Evolutionary conservation across 2,888 invertebrate species (phyloP).

Genomic region (Dynastes tityus): DNA sequence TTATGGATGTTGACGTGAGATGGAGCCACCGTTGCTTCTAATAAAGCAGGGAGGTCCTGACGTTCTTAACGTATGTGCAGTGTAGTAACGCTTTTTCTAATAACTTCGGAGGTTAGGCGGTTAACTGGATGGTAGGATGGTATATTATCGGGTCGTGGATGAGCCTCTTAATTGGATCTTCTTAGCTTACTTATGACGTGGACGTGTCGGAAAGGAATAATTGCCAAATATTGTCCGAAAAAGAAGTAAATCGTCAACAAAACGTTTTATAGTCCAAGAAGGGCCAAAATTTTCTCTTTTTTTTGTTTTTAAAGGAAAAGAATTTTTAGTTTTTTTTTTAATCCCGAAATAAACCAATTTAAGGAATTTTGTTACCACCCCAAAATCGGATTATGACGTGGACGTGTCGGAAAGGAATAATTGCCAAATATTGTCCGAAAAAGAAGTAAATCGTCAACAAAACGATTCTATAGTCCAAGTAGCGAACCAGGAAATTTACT

Average conservation of each 20-base stretch:
- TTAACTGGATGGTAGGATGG: not conserved
- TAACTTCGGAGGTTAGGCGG: not conserved
- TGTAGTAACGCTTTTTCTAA: not conserved
- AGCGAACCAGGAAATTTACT: too few relatives aligned
- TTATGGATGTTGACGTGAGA: slow-evolving; percentile 20
- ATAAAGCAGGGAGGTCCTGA: not conserved
- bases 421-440: too few relatives aligned
- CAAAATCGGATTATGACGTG: not conserved
- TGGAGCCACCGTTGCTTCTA: not conserved
- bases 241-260: too few relatives aligned
- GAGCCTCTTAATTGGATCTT: slow-evolving; percentile 7
- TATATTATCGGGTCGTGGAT: slow-evolving; percentile 10
- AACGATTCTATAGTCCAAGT: too few relatives aligned
- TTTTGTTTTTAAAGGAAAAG: too few relatives aligned
- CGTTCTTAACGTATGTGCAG: not conserved
- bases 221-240: too few relatives aligned
- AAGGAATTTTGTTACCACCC: too few relatives aligned
- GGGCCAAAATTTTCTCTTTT: too few relatives aligned
- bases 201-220: not conserved
- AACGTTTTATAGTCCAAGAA: too few relatives aligned
- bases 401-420: not conserved
- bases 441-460: too few relatives aligned
- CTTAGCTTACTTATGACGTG: not conserved
- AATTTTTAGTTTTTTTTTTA: too few relatives aligned
- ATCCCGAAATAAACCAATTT: too few relatives aligned